Evolutionary conservation across 2,888 invertebrate species (phyloP).

Genomic region (Biston betularia): DNA sequence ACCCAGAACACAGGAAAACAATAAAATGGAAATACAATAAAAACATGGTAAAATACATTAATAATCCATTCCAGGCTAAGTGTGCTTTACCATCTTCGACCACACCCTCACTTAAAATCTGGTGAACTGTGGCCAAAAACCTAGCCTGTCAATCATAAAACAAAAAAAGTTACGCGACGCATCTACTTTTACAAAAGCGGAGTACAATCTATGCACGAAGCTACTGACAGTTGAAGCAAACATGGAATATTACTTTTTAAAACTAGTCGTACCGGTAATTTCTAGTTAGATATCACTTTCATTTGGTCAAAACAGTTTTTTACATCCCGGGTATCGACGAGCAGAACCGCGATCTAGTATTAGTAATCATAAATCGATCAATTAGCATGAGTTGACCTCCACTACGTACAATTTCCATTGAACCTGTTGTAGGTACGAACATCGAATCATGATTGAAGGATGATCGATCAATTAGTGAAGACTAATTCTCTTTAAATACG

Average conservation of each 20-base stretch:
- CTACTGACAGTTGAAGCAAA: no score
- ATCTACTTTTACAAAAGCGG: no score
- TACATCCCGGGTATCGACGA: slow-evolving; percentile 7
- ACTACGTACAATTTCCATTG: slow-evolving; percentile 20
- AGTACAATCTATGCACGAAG: no score
- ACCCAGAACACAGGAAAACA: no score
- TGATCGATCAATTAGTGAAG: slow-evolving; percentile 38
- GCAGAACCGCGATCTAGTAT: slow-evolving; percentile 9
- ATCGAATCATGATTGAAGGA: slow-evolving; percentile 34
- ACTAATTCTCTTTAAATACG: slow-evolving; percentile 31
- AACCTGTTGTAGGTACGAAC: background rate
- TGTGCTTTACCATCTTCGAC: no score
- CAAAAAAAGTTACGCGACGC: no score
- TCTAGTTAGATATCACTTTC: slow-evolving; percentile 6
- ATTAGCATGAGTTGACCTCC: slow-evolving; percentile 35
- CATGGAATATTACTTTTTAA: background rate
- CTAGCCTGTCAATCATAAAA: no score
- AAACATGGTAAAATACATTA: no score
- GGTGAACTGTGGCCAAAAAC: no score
- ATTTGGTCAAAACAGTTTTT: slow-evolving; percentile 4
- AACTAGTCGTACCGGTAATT: slow-evolving; percentile 6
- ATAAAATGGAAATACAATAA: no score
- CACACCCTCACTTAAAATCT: no score
- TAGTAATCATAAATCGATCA: slow-evolving; percentile 22
- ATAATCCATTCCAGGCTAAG: no score